A percentile compares a stretch with the other conserved stretches of the same genome.
Conservation (phyloP, 2,113 vertebrate species). For the Dicentrarchus labrax region DNA sequence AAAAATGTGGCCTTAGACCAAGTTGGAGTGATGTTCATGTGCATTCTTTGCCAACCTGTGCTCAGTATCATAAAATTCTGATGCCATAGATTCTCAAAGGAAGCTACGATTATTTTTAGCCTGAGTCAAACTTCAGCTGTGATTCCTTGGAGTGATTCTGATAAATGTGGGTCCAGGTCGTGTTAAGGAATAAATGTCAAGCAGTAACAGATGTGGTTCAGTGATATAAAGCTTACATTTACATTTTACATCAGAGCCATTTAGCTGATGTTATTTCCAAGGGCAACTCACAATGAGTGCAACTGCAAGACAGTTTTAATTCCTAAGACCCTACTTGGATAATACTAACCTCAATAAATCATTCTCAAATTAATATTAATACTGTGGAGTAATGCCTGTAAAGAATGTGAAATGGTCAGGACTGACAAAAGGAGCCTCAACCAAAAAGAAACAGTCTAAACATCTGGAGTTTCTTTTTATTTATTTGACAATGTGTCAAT, state of each 20-base stretch:
- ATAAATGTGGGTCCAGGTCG: slow-evolving; percentile 21
- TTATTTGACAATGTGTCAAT: not conserved
- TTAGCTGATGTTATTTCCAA: slow-evolving; percentile 22
- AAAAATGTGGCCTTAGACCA: not conserved
- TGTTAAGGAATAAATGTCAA: slow-evolving; percentile 37
- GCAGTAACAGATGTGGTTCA: slow-evolving; percentile 7
- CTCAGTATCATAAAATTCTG: not conserved
- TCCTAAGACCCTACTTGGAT: slow-evolving; percentile 4
- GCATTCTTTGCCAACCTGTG: not conserved
- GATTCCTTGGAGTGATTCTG: slow-evolving; percentile 23
- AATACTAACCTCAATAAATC: slow-evolving; percentile 28
- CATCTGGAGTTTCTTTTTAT: too few relatives aligned
- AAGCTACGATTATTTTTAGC: not conserved
- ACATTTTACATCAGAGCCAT: slow-evolving; percentile 19
- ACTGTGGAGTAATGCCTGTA: not conserved
- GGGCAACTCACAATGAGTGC: slow-evolving; percentile 14
- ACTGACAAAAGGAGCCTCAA: not conserved
- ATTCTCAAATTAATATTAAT: slow-evolving; percentile 7
- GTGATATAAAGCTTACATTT: slow-evolving; percentile 10
- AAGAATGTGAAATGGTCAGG: not conserved
- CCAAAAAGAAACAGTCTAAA: not conserved
- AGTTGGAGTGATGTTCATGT: not conserved
- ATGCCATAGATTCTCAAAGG: slow-evolving; percentile 2
- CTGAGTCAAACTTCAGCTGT: slow-evolving; percentile 5
- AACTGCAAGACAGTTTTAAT: not conserved